Conservation (phyloP, 2,888 invertebrate species). For the Dinocampus coccinellae region DNA sequence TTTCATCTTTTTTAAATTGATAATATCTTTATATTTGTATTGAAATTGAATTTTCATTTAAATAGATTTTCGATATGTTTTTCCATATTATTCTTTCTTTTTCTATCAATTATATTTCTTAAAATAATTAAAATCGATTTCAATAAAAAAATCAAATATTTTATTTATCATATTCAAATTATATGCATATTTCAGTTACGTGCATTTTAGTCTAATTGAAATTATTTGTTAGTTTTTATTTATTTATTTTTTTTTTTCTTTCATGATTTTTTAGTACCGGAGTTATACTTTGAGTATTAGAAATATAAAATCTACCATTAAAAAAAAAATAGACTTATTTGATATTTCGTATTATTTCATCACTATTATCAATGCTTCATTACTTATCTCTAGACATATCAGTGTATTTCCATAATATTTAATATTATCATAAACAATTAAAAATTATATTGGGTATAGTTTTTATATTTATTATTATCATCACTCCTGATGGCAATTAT, state of each 20-base stretch:
- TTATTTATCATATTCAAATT: not conserved
- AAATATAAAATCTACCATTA: slow-evolving; percentile 69
- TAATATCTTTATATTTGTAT: not conserved
- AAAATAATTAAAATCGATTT: not conserved
- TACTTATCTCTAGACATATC: not conserved
- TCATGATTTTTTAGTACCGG: not conserved
- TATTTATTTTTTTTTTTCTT: no score
- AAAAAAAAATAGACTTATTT: slow-evolving; percentile 67
- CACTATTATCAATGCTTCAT: slow-evolving; percentile 60
- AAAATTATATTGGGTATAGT: no score
- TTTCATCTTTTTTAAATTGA: not conserved
- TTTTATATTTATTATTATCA: not conserved
- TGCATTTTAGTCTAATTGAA: no score
- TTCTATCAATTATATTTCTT: not conserved
- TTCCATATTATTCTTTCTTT: not conserved
- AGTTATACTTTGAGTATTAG: slow-evolving; percentile 62
- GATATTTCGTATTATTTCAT: slow-evolving; percentile 54
- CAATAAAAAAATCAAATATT: not conserved
- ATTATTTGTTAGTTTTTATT: no score
- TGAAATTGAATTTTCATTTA: not conserved
- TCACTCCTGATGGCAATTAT: no score
- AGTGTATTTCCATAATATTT: not conserved
- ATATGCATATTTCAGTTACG: no score
- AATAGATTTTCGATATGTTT: not conserved
- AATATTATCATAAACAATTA: not conserved